Evolutionary conservation across 2,797 vertebrate genomes (phyloP).

Genomic region (Megaceryle alcyon): DNA sequence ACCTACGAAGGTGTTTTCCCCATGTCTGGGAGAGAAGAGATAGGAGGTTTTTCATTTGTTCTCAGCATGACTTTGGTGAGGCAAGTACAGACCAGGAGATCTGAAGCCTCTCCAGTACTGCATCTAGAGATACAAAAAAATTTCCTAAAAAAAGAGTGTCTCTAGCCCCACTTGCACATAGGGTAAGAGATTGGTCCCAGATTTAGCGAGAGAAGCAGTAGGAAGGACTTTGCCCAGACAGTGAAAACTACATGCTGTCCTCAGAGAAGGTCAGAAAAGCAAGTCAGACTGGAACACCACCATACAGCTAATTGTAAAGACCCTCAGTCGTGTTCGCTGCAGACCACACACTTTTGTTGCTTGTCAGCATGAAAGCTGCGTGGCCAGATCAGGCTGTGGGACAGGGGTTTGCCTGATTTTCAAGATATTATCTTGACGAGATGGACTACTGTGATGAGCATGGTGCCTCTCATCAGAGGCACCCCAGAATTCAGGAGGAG

Average conservation of each 20-base stretch:
- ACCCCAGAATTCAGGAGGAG: background rate
- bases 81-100: background rate
- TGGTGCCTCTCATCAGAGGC: rapidly evolving
- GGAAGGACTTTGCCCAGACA: background rate
- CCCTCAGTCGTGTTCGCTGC: background rate
- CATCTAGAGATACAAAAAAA: background rate
- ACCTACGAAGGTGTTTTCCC: background rate
- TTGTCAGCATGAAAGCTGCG: background rate
- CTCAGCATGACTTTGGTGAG: background rate
- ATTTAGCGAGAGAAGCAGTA: background rate
- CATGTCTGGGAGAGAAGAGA: background rate
- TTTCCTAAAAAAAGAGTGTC: background rate
- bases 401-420: background rate
- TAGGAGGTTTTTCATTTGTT: background rate
- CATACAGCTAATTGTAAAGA: rapidly evolving
- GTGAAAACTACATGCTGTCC: background rate
- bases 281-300: background rate
- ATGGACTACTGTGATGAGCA: background rate
- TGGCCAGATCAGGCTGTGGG: background rate
- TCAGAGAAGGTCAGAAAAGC: background rate
- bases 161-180: background rate
- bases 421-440: background rate
- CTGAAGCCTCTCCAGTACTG: background rate
- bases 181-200: slow-evolving; percentile 34
- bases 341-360: background rate